Conservation (phyloP, 2,888 invertebrate genomes). For the Trachelus tabidus region DNA sequence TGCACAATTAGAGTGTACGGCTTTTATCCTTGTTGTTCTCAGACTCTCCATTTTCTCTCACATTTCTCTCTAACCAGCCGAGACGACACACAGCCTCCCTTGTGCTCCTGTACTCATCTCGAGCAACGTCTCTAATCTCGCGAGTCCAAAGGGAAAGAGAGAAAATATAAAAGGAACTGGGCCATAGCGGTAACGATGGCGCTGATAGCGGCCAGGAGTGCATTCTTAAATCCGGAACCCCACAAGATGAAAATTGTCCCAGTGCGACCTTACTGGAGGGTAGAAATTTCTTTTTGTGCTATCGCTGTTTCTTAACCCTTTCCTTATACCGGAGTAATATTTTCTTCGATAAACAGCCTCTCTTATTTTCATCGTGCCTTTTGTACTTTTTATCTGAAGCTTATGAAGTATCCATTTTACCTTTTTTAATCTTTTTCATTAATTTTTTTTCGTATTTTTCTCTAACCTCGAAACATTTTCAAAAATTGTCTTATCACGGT, state of each 20-base stretch:
- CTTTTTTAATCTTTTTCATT: not conserved
- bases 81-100: not conserved
- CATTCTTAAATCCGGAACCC: not conserved
- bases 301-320: not conserved
- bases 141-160: conserved; percentile 20
- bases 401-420: not conserved
- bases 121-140: conserved; percentile 16
- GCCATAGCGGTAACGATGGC: conserved; percentile 19
- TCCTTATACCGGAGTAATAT: not conserved
- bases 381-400: not conserved
- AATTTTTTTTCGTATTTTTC: not conserved
- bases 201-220: not conserved
- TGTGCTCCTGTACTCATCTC: not conserved
- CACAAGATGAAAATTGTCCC: not conserved
- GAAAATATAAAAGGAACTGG: conserved; percentile 30
- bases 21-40: not conserved
- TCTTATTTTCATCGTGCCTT: not conserved
- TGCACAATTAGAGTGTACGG: conserved; percentile 35
- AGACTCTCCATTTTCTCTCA: conserved; percentile 17
- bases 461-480: not conserved
- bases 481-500: not conserved
- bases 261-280: not conserved
- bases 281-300: not conserved
- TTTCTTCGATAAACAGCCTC: not conserved
- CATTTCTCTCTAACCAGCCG: not conserved